These are phyloP conservation scores for Danaus chrysippus DNA, from an alignment of 2,888 invertebrate species.

Conservation along the genomic window DNA sequence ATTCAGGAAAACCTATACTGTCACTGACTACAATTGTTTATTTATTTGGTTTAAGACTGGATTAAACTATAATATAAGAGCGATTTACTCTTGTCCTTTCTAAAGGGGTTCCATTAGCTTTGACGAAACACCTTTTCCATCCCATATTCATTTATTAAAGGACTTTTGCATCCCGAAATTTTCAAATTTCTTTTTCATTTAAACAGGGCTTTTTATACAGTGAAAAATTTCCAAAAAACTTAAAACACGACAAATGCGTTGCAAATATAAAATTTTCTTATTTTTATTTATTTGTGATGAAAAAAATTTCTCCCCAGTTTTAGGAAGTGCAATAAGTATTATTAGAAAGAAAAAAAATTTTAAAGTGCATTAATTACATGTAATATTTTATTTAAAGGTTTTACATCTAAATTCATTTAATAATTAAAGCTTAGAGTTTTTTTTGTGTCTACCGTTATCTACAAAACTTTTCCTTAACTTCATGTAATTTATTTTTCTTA, in stretches of 20 bases:
- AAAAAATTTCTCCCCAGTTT: no score
- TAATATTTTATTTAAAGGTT: no score
- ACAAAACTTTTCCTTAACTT: background rate
- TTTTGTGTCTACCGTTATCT: no score
- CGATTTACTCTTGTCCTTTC: constrained; percentile 12
- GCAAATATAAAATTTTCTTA: background rate
- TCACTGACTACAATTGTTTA: background rate
- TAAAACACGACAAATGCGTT: background rate
- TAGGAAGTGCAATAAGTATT: no score
- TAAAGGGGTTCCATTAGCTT: constrained; percentile 26
- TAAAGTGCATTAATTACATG: no score
- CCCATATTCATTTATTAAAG: constrained; percentile 29
- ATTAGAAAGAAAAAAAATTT: no score
- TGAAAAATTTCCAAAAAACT: background rate
- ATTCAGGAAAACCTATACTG: no score
- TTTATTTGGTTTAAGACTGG: background rate
- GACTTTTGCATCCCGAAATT: constrained; percentile 27
- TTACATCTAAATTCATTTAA: no score
- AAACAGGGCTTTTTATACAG: constrained; percentile 5
- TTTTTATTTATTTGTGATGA: no score
- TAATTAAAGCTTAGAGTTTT: no score
- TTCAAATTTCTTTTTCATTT: constrained; percentile 19
- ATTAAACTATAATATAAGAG: constrained; percentile 18
- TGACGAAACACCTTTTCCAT: constrained; percentile 25
- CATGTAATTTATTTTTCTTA: background rate